Percentiles rank a stretch among this genome's conserved stretches.
phyloP scores from a whole-genome alignment of 2,888 invertebrate genomes.

The Diadromus collaris region DNA sequence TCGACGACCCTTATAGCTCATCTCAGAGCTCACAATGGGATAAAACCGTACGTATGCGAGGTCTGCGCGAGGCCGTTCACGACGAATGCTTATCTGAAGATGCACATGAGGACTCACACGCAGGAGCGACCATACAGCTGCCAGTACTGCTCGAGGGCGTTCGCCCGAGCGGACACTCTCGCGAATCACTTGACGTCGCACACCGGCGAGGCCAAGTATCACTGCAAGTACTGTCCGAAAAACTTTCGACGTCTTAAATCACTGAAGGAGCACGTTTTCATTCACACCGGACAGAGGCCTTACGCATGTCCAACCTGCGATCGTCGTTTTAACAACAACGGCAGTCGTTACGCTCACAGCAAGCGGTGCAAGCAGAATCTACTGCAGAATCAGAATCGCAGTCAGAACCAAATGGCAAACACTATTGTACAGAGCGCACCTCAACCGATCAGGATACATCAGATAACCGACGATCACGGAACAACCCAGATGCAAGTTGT shows the following conservation, averaged over 20 bases:
- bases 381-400: slow-evolving; percentile 67
- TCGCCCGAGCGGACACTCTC: slow-evolving; percentile 77
- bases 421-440: slow-evolving; percentile 25
- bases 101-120: slow-evolving; percentile 79
- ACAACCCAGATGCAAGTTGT: slow-evolving; percentile 69
- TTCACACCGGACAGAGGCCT: slow-evolving; percentile 78
- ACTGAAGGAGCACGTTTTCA: slow-evolving; percentile 78
- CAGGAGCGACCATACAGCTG: slow-evolving; percentile 79
- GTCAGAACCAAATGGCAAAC: background rate
- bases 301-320: slow-evolving; percentile 79
- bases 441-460: slow-evolving; percentile 55
- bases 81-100: slow-evolving; percentile 78
- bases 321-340: slow-evolving; percentile 78
- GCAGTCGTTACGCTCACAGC: slow-evolving; percentile 78
- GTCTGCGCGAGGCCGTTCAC: slow-evolving; percentile 78
- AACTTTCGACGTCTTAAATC: slow-evolving; percentile 77
- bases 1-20: slow-evolving; percentile 78
- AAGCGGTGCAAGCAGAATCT: slow-evolving; percentile 78
- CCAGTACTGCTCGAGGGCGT: slow-evolving; percentile 77
- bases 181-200: slow-evolving; percentile 79
- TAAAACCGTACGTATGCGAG: slow-evolving; percentile 78
- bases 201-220: slow-evolving; percentile 79
- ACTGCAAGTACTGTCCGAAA: slow-evolving; percentile 78
- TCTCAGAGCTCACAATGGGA: slow-evolving; percentile 77
- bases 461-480: slow-evolving; percentile 47